Evolutionary conservation across 1,140 invertebrate species (phyloP).

Genomic region (Parapsyche elsis): DNA sequence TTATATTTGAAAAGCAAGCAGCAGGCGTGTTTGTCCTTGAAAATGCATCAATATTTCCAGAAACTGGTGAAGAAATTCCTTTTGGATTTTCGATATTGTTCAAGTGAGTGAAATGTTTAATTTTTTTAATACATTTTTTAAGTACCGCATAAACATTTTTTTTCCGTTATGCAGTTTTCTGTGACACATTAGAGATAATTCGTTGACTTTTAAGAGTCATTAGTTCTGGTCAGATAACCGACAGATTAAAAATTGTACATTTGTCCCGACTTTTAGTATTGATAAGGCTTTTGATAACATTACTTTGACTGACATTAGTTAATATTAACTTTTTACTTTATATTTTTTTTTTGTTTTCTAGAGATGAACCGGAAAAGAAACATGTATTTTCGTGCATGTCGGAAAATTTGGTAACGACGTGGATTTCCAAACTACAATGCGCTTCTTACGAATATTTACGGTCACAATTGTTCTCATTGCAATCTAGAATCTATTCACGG

Average conservation of each 20-base stretch:
- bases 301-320: background rate
- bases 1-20: conserved; percentile 72
- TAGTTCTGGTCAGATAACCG: too few relatives aligned
- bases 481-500: conserved; percentile 69
- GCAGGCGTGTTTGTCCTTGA: conserved; percentile 76
- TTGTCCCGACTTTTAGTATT: too few relatives aligned
- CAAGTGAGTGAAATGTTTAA: conserved; percentile 69
- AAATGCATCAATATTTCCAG: conserved; percentile 74
- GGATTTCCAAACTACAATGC: conserved; percentile 70
- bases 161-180: background rate
- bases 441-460: conserved; percentile 74
- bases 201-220: too few relatives aligned
- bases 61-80: conserved; percentile 69
- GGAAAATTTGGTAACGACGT: conserved; percentile 71
- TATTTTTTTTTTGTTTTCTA: conserved; percentile 52
- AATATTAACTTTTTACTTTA: background rate
- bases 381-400: conserved; percentile 71
- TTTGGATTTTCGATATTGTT: conserved; percentile 77
- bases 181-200: background rate
- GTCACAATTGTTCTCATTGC: conserved; percentile 68
- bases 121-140: conserved; percentile 74
- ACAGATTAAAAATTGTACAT: too few relatives aligned
- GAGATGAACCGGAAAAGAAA: conserved; percentile 74
- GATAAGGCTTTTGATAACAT: too few relatives aligned
- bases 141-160: conserved; percentile 60